Conservation (phyloP, 2,888 invertebrate species). For the Troides oblongomaculatus region DNA sequence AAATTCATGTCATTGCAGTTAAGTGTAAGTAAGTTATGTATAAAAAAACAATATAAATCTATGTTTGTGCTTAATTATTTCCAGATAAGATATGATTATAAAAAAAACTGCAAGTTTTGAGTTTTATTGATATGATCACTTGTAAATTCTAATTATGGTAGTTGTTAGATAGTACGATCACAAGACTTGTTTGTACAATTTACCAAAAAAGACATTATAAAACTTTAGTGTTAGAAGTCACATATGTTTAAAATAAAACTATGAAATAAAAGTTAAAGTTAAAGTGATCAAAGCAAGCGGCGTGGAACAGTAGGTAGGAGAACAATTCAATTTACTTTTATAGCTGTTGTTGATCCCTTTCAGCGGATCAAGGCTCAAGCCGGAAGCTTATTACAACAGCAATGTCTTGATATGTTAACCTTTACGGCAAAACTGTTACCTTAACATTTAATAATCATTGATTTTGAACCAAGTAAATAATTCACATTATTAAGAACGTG, state of each 20-base stretch:
- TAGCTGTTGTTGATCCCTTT: slow-evolving; percentile 66
- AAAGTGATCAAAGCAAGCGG: slow-evolving; percentile 51
- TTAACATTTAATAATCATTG: not conserved
- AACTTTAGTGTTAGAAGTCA: not conserved
- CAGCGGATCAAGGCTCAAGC: slow-evolving; percentile 59
- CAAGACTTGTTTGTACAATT: too few species aligned
- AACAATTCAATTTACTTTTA: slow-evolving; percentile 79
- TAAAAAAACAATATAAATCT: too few species aligned
- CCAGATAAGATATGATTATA: too few species aligned
- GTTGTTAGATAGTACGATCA: too few species aligned
- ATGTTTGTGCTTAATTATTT: too few species aligned
- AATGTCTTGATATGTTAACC: slow-evolving; percentile 68
- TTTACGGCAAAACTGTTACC: not conserved
- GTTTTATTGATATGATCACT: too few species aligned
- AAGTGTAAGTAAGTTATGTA: too few species aligned
- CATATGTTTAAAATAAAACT: slow-evolving; percentile 27
- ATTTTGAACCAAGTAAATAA: not conserved
- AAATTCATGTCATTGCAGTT: too few species aligned
- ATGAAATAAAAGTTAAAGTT: slow-evolving; percentile 50
- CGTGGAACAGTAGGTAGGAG: slow-evolving; percentile 61
- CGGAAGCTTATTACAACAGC: slow-evolving; percentile 45
- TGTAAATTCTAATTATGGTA: too few species aligned
- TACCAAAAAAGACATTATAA: too few species aligned
- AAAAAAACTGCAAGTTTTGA: too few species aligned
- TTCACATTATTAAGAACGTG: too few species aligned